phyloP scores from a whole-genome alignment of 2,113 vertebrate genomes.

The Gracilinanus agilis region DNA sequence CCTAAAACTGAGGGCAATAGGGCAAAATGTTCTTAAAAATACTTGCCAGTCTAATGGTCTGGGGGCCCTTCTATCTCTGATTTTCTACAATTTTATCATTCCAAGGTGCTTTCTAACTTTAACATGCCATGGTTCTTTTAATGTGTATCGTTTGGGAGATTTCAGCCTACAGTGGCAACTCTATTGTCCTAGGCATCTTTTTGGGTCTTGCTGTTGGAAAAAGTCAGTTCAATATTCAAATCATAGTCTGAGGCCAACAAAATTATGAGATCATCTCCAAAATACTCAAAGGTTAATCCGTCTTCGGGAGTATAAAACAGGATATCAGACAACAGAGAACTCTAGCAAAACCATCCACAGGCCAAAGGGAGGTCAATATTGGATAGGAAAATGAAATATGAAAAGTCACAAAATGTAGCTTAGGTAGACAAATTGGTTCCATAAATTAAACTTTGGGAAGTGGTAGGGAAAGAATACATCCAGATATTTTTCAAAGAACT shows the following conservation, averaged over 20 bases:
- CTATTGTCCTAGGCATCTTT: neutral
- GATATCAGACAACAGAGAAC: neutral
- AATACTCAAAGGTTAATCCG: too few species aligned
- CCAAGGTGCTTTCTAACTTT: neutral
- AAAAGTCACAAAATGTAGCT: too few species aligned
- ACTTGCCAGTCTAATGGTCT: neutral
- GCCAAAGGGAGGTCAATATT: too few species aligned
- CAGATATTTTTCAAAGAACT: too few species aligned
- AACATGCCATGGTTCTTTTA: neutral
- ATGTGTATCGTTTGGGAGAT: too few species aligned
- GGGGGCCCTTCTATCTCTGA: neutral
- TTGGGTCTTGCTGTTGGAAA: neutral
- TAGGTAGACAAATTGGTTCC: too few species aligned
- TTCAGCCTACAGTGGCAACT: neutral
- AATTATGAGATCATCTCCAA: neutral
- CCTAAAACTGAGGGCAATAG: neutral
- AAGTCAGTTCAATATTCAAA: neutral
- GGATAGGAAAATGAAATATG: too few species aligned
- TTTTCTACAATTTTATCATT: neutral
- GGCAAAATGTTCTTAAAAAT: neutral
- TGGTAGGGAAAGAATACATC: too few species aligned
- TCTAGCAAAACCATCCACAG: neutral
- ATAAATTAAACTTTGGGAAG: too few species aligned
- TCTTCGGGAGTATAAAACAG: neutral
- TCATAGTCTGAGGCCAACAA: neutral